Percentiles rank a stretch among this genome's conserved stretches.
Evolutionary conservation across 2,113 vertebrate genomes (phyloP).

Genomic region (Ramphastos sulfuratus): DNA sequence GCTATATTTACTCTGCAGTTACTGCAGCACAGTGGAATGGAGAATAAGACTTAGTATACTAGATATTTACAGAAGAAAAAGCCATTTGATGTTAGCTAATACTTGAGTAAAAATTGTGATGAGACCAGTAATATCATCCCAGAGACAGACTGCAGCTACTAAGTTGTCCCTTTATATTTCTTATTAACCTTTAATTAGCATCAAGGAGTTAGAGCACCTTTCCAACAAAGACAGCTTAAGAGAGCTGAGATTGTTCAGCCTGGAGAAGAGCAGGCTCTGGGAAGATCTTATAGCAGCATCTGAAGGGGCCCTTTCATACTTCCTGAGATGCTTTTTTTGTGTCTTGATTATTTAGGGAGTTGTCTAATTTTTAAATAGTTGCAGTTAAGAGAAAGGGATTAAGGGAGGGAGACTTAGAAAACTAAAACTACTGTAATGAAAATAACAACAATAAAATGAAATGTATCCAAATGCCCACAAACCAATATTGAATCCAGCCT

Average conservation of each 20-base stretch:
- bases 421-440: too few relatives aligned
- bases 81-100: background rate
- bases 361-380: background rate
- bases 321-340: background rate
- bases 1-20: background rate
- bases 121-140: background rate
- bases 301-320: too few relatives aligned
- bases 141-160: background rate
- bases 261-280: too few relatives aligned
- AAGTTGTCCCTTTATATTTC: background rate
- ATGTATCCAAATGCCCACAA: too few relatives aligned
- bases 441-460: too few relatives aligned
- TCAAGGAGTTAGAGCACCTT: too few relatives aligned
- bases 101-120: background rate
- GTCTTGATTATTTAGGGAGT: background rate
- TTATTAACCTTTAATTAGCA: background rate
- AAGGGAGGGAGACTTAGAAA: too few relatives aligned
- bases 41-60: background rate
- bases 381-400: too few relatives aligned
- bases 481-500: too few relatives aligned
- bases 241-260: too few relatives aligned
- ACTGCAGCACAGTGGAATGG: background rate
- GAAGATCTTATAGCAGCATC: too few relatives aligned
- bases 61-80: constrained; percentile 3
- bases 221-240: too few relatives aligned